Base-by-base conservation (phyloP, 2,113 vertebrate species). In the Lepus europaeus region DNA sequence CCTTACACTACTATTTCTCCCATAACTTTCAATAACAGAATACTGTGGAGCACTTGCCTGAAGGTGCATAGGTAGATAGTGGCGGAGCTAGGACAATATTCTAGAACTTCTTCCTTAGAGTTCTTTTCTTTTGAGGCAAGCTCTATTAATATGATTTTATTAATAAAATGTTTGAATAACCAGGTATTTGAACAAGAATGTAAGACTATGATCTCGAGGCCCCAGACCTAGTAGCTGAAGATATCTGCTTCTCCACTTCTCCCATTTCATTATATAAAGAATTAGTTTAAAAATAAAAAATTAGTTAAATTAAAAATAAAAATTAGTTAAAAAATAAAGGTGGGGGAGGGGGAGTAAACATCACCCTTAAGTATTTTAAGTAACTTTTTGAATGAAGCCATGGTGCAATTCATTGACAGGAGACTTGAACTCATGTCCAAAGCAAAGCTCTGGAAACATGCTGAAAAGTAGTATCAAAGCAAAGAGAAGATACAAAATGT, bases 111-210 rank as follows among this genome's bases (percentile, higher is more conserved):
- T 87, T 89, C 49, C 56, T 81, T 81, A 19, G 23, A 95, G 25
- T 87, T 96, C 36, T 88, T 33, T 89, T 82, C 7, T 23, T 94
- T 77, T 82, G 66, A 66, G 51, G 88, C 27, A 91, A 88, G 7
- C 11, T 29, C 8, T 78, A 33, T 68, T 76, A 59, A 87, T 76
- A 3, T 63, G 76, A 95, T 77, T 92, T 93, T 94, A 90, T 59
- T 66, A 88, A 93, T 66, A 61, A 88, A 74, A 79, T n/a, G 6
- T 78, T 78, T 9, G 94, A 81, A 77, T 76, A 27, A 27, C 36
- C 73, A 12, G 72, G 53, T 63, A 80, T 83, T 91, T 87, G 27
- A 89, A 31, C 4, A 94, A 79, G 31, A 82, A 53, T 9, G 76
- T 88, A 61, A 91, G 86, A 68, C 31, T 63, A n/a, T 25, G 73